Evolutionary conservation across 2,113 vertebrate genomes (phyloP).

Genomic region (crab-eating macaque (Macaca fascicularis)): T2T-MFA8v1.1 NC_088381.1:49909001-49909500

Average conservation of each 20-base stretch:
- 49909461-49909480: background rate
- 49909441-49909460: background rate
- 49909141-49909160: constrained; percentile 25
- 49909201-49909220: background rate
- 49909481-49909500: background rate
- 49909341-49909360: background rate
- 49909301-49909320: background rate
- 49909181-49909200: constrained; percentile 21
- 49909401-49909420: background rate
- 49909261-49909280: background rate
- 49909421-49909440: constrained; percentile 17
- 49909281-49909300: background rate
- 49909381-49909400: background rate
- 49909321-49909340: background rate
- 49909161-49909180: background rate
- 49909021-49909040: background rate
- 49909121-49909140: background rate
- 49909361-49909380: background rate
- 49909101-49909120: constrained; percentile 10
- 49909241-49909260: background rate
- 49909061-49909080: constrained; percentile 1
- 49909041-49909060: constrained; percentile 33
- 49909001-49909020: constrained; percentile 27
- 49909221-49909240: constrained; percentile 2
- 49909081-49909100: constrained; percentile 1